Evolutionary conservation across 2,113 vertebrate genomes (phyloP).

Genomic region (Hylia prasina): DNA sequence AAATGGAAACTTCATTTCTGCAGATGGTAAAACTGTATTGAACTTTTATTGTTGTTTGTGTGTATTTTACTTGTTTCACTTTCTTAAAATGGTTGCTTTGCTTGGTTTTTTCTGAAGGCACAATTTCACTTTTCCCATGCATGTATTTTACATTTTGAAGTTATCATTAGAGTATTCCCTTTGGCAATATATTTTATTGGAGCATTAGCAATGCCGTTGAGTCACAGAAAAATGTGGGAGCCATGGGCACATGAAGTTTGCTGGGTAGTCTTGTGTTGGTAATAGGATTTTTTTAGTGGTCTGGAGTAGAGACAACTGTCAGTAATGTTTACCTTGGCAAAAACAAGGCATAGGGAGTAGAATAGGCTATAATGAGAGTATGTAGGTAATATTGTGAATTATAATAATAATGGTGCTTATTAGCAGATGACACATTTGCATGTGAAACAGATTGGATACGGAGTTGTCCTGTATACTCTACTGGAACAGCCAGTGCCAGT

Average conservation of each 20-base stretch:
- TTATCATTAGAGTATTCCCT: not conserved
- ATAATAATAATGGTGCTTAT: slow-evolving; percentile 19
- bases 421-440: slow-evolving; percentile 7
- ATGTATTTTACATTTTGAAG: slow-evolving; percentile 28
- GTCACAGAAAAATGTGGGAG: not conserved
- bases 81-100: not conserved
- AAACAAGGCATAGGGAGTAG: not conserved
- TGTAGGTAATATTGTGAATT: slow-evolving; percentile 11
- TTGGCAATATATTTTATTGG: not conserved
- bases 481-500: slow-evolving; percentile 27
- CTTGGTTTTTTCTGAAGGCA: not conserved
- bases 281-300: not conserved
- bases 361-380: not conserved
- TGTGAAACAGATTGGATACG: not conserved
- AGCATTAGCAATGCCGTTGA: not conserved
- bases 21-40: slow-evolving; percentile 32
- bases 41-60: not conserved
- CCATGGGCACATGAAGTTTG: not conserved
- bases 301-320: not conserved
- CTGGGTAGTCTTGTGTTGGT: not conserved
- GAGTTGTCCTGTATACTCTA: not conserved
- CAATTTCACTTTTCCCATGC: slow-evolving; percentile 37
- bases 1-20: not conserved
- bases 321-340: not conserved
- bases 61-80: slow-evolving; percentile 26